Evolutionary conservation across 1,140 invertebrate species (phyloP), one percentile per base, ranked within the genome.

Genomic region (Bombus superbus): DNA sequence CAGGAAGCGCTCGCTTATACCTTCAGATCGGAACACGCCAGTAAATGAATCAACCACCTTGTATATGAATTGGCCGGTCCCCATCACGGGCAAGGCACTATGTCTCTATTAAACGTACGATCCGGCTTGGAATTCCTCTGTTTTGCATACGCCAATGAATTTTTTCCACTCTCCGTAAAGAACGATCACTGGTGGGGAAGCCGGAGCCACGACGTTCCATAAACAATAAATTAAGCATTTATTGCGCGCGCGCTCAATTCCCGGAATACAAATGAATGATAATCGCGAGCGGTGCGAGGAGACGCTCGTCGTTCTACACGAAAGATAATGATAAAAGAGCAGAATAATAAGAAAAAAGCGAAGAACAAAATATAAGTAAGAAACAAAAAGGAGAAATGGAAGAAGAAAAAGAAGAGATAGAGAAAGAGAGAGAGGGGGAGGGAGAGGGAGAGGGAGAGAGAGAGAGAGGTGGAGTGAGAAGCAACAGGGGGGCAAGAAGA

Each of bases 181-280:
- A 64, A 74, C 57, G 57, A 42, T 35, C 69, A 15, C 35, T n/a
- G n/a, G 15, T 15, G 64, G 15, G 59, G 38, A 25, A 64, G 25
- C 3, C n/a, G 15, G n/a, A 38, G n/a, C 9, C 75, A 35, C 66
- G 64, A 57, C 64, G 44, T 44, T n/a, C 66, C 64, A 71, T 71
- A 69, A 71, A 78, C 74, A 69, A 84, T 84, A 84, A 84, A 78
- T 71, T 78, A 84, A 84, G 13, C 47, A 84, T 78, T 83, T 83
- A 83, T 76, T 68, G 72, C 80, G 71, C 32, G 57, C 32, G 35
- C 80, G 40, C 71, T 57, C 66, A 68, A 62, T 79, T 78, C 82
- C 25, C 68, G 35, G 83, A 84, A 84, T 84, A 84, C 83, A 77
- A 69, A 83, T 77, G 75, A 79, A 69, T 28, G 75, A 84, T 84